A percentile compares a stretch with the other conserved stretches of the same genome.
phyloP scores from a whole-genome alignment of 2,888 invertebrate genomes.

The Eupithecia centaureata region DNA sequence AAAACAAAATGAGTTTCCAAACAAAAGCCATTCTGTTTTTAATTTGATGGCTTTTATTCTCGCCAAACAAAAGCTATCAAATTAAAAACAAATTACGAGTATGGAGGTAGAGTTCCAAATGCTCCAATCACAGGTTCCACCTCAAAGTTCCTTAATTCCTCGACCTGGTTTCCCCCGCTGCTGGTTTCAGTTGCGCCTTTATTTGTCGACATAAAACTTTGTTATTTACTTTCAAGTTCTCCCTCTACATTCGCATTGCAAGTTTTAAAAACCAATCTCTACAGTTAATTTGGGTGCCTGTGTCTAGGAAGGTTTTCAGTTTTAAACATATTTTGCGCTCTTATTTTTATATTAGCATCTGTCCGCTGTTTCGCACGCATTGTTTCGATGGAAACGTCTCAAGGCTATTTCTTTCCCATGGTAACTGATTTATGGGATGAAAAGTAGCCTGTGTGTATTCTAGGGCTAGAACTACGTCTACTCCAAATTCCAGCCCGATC shows the following conservation, averaged over 20 bases:
- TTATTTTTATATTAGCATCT: no score
- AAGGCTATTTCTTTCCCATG: no score
- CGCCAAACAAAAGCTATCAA: background rate
- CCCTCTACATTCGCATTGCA: background rate
- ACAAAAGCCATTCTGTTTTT: background rate
- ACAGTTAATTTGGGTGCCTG: background rate
- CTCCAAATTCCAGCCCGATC: no score
- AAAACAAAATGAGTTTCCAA: background rate
- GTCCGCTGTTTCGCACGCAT: no score
- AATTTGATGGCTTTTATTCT: background rate
- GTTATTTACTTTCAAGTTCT: constrained; percentile 15
- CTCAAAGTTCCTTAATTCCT: constrained; percentile 10
- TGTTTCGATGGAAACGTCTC: no score
- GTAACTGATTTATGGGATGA: no score
- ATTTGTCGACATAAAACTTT: constrained; percentile 22
- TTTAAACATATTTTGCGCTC: background rate
- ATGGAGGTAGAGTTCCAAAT: background rate
- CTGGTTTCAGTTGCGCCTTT: constrained; percentile 23
- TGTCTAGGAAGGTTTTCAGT: background rate
- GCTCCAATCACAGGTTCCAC: constrained; percentile 2
- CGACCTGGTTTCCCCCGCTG: constrained; percentile 21
- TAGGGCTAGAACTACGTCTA: no score
- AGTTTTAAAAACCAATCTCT: constrained; percentile 13
- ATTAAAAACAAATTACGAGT: constrained; percentile 1
- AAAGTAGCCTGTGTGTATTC: no score